Base-by-base conservation (phyloP, 1,140 invertebrate genomes). In the Cherax quadricarinatus region DNA sequence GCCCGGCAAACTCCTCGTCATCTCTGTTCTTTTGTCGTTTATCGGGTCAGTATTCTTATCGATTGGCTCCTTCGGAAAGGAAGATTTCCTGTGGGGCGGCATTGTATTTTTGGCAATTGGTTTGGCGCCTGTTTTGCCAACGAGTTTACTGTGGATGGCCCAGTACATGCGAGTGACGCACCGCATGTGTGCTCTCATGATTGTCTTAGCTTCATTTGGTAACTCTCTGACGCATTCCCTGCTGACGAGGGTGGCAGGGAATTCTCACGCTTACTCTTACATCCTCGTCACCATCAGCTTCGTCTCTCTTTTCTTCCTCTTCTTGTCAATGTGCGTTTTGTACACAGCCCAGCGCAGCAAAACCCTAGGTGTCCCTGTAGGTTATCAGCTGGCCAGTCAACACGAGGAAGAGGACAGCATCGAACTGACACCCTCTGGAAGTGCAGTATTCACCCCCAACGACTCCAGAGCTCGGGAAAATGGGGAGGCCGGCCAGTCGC, bases 51-150 rank as follows among this genome's bases (percentile, higher is more conserved):
- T 95, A 24, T 94, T 95, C 18, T 93, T 96, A 24, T 93, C 94
- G 9, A 94, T 95, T 93, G 94, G 94, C n/a, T 94, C 95, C 1
- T 91, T 94, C 16, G 89, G 92, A 12, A 91, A 93, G 14, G 94
- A 95, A 62, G 93, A 94, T 53, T 93, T 94, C 16, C 60, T 95
- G n/a, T 95, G 94, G 94, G 80, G 94, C 9, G 94, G 94, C 49
- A 93, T 95, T 10, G 94, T 94, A 48, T 49, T 95, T 3, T 87
- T 95, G 24, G 96, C 96, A 12, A 88, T 96, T 6, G 96, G 96
- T 86, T 94, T 96, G 93, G 95, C 96, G 0, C 96, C 96, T 12
- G 95, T 96, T 16, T 96, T 96, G 89, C 95, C 96, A 1, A 95
- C 95, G 0, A 95, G 94, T 66, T 94, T 96, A 14, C 94, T 95